Percentiles rank a stretch among this genome's conserved stretches.
phyloP scores from a whole-genome alignment of 2,113 vertebrate genomes.

The Oreocharis arfaki region DNA sequence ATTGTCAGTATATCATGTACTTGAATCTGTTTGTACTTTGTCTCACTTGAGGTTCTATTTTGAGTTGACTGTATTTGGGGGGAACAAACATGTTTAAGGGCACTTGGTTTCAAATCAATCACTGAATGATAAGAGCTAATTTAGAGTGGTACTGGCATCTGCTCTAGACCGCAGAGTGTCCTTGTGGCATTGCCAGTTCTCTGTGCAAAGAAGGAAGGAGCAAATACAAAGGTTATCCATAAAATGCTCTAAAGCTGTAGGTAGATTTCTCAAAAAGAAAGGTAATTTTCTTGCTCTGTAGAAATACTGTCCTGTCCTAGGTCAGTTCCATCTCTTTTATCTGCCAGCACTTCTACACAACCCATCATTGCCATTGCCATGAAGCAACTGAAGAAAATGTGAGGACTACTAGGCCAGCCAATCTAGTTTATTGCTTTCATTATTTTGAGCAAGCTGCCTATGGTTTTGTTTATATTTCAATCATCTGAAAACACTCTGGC shows the following conservation, averaged over 20 bases:
- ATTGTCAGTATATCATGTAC: constrained; percentile 25
- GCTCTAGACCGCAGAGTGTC: background rate
- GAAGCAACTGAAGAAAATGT: background rate
- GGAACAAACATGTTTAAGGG: background rate
- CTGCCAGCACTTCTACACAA: background rate
- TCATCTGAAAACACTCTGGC: background rate
- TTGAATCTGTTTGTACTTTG: constrained; percentile 49
- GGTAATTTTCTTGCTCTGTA: background rate
- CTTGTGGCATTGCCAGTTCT: background rate
- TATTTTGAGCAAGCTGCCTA: background rate
- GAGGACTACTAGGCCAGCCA: background rate
- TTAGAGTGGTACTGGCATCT: background rate
- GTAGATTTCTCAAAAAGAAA: background rate
- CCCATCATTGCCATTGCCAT: background rate
- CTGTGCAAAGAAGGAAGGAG: background rate
- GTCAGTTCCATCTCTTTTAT: background rate
- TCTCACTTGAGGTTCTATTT: constrained; percentile 57
- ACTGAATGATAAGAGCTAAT: constrained; percentile 4
- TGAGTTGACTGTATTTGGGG: constrained; percentile 49
- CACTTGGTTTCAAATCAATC: constrained; percentile 43
- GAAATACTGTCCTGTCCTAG: background rate
- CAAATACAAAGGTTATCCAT: background rate
- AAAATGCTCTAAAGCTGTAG: background rate
- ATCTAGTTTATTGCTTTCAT: background rate
- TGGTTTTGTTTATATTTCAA: background rate